Evolutionary conservation across 2,888 invertebrate genomes (phyloP).

Genomic region (Maniola hyperantus): DNA sequence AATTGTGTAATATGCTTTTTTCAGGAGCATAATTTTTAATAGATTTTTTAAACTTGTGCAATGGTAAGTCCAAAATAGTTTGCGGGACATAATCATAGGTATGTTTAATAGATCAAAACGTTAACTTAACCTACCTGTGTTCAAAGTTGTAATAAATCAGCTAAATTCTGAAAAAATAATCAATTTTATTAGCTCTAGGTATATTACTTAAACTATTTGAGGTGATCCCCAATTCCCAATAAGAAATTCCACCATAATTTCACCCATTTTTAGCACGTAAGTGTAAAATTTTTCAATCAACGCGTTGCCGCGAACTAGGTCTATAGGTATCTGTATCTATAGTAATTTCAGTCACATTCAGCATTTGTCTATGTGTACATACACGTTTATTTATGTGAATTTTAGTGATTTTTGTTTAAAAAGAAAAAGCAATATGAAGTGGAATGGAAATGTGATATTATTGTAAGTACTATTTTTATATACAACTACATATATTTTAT

Average conservation of each 20-base stretch:
- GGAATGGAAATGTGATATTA: constrained; percentile 11
- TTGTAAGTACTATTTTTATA: constrained; percentile 22
- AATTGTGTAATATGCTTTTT: too few species aligned
- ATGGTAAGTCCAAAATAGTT: too few species aligned
- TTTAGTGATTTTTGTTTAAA: neutral
- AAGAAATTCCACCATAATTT: too few species aligned
- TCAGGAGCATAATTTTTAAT: too few species aligned
- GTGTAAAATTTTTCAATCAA: constrained; percentile 19
- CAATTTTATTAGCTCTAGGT: neutral
- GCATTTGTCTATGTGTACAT: constrained; percentile 15
- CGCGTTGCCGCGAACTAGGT: neutral
- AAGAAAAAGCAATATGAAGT: constrained; percentile 18
- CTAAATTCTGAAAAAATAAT: too few species aligned
- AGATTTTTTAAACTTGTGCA: too few species aligned
- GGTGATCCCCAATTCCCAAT: constrained; percentile 2
- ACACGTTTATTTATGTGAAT: constrained; percentile 4
- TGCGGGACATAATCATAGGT: too few species aligned
- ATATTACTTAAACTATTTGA: constrained; percentile 1
- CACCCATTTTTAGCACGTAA: constrained; percentile 12
- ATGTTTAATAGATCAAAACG: too few species aligned
- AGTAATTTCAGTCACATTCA: neutral
- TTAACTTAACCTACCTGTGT: too few species aligned
- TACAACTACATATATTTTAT: constrained; percentile 2
- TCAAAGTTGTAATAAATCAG: too few species aligned
- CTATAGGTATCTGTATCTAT: neutral